These are phyloP conservation scores for Phainopepla nitens DNA, from an alignment of 2,113 vertebrate species.

Conservation along the genomic window DNA sequence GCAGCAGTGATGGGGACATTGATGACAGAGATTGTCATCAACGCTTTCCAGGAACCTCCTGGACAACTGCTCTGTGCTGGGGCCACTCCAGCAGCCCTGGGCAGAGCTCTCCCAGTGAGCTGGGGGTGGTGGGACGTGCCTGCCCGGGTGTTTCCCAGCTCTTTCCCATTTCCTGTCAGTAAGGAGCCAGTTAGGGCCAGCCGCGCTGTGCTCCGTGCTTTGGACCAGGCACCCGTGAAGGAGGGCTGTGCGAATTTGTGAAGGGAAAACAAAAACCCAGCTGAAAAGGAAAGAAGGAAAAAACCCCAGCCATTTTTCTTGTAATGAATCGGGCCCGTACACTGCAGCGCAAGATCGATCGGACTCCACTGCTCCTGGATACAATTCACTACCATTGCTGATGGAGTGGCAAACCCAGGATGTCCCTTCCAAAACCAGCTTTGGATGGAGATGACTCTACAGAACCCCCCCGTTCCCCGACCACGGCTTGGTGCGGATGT, in stretches of 20 bases:
- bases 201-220: not conserved
- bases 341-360: not conserved
- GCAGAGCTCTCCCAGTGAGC: not conserved
- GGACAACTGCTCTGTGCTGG: not conserved
- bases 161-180: not conserved
- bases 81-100: not conserved
- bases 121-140: accelerated
- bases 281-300: not conserved
- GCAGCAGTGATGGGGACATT: not conserved
- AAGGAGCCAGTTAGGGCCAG: not conserved
- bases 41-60: not conserved
- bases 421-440: slow-evolving; percentile 46
- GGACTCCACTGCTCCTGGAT: slow-evolving; percentile 58
- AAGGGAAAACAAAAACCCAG: not conserved
- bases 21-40: not conserved
- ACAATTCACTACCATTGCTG: slow-evolving; percentile 74
- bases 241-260: not conserved
- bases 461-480: not conserved
- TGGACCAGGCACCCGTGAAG: not conserved
- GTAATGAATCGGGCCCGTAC: slow-evolving; percentile 56
- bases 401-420: slow-evolving; percentile 70
- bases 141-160: not conserved
- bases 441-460: slow-evolving; percentile 66
- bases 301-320: slow-evolving; percentile 36
- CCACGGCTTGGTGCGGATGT: not conserved